These are phyloP conservation scores for Nomia melanderi DNA, from an alignment of 1,140 invertebrate species.

Conservation along the genomic window DNA sequence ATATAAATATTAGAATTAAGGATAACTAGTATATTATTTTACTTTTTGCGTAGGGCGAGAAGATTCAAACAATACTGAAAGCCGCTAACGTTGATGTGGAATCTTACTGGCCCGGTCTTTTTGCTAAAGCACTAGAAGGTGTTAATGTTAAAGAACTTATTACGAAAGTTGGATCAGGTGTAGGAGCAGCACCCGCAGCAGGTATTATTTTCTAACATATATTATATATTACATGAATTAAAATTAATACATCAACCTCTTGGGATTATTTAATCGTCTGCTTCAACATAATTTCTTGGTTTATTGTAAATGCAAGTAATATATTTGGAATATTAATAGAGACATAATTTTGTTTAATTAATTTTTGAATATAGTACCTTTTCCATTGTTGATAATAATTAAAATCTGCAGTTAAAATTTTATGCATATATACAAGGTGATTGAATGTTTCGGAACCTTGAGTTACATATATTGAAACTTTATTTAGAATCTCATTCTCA, in stretches of 20 bases:
- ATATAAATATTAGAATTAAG: not conserved
- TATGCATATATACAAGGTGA: too few relatives aligned
- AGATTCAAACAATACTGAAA: slow-evolving; percentile 98
- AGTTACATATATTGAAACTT: not conserved
- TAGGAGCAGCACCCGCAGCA: slow-evolving; percentile 90
- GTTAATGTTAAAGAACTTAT: slow-evolving; percentile 97
- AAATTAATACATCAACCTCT: not conserved
- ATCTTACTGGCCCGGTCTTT: slow-evolving; percentile 99
- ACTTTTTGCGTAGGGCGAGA: slow-evolving; percentile 90
- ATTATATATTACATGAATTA: slow-evolving; percentile 12
- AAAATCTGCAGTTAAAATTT: too few relatives aligned
- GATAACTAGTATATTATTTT: slow-evolving; percentile 4
- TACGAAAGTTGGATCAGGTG: slow-evolving; percentile 96
- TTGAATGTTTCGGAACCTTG: too few relatives aligned
- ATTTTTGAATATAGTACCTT: too few relatives aligned
- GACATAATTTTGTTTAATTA: too few relatives aligned
- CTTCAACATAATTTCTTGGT: too few relatives aligned
- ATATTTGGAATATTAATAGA: too few relatives aligned
- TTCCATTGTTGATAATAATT: too few relatives aligned
- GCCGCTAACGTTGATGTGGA: slow-evolving; percentile 98
- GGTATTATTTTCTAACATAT: slow-evolving; percentile 75
- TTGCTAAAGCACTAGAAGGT: slow-evolving; percentile 97
- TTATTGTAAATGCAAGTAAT: too few relatives aligned
- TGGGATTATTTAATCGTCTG: too few relatives aligned
- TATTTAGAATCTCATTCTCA: not conserved